Evolutionary conservation across 2,113 vertebrate species (phyloP).

Genomic region (Polypterus senegalus): DNA sequence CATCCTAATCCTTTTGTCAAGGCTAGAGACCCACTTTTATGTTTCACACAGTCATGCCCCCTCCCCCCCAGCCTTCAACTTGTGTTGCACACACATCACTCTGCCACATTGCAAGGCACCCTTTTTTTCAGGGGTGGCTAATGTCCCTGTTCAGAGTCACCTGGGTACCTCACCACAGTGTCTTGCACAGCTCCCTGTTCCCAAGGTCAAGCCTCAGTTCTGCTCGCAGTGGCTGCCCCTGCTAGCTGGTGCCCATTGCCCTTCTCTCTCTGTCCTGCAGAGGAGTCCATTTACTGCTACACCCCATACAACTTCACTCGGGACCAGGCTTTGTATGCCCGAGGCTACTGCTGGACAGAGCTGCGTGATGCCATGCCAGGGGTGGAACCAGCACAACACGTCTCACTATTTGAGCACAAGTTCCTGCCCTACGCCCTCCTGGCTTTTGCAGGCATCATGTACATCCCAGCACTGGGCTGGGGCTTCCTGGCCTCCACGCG

Average conservation of each 20-base stretch:
- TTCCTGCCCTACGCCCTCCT: conserved; percentile 93
- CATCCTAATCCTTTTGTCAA: too few species aligned
- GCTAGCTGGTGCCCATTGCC: background rate
- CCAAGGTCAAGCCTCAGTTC: too few species aligned
- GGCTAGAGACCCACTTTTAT: too few species aligned
- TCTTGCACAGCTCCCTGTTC: too few species aligned
- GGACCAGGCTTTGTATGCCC: conserved; percentile 93
- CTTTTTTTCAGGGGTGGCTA: conserved; percentile 29
- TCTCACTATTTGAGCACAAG: conserved; percentile 94
- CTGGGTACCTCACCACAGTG: too few species aligned
- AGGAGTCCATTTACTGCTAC: conserved; percentile 98
- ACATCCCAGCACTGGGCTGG: conserved; percentile 90
- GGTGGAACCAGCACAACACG: conserved; percentile 74
- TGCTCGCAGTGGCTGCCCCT: background rate
- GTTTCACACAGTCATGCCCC: too few species aligned
- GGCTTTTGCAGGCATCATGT: conserved; percentile 96
- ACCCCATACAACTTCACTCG: conserved; percentile 98
- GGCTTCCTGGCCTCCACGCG: conserved; percentile 93
- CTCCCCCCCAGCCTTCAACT: too few species aligned
- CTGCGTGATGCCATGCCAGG: conserved; percentile 84
- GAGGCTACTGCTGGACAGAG: conserved; percentile 99
- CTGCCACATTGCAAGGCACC: too few species aligned
- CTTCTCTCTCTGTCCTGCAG: conserved; percentile 39
- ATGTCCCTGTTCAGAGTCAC: too few species aligned
- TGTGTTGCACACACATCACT: too few species aligned